These are phyloP conservation scores for Argentina silus DNA, from an alignment of 2,797 vertebrate species.

Conservation along the genomic window DNA sequence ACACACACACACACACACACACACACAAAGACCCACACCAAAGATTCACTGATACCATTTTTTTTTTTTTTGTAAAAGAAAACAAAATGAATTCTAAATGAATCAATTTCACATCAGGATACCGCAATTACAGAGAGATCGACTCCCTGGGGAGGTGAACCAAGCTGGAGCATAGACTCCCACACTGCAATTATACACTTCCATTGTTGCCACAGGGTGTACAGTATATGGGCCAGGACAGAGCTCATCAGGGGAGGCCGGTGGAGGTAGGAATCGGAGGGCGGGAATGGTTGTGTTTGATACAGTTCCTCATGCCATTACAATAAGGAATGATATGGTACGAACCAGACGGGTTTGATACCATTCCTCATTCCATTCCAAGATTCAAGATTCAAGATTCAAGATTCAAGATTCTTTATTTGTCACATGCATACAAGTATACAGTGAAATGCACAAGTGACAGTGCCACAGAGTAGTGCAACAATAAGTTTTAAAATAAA, in stretches of 20 bases:
- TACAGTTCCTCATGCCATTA: no score
- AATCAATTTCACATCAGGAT: slow-evolving; percentile 17
- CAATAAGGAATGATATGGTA: no score
- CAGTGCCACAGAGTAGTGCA: no score
- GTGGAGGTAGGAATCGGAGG: no score
- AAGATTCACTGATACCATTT: background rate
- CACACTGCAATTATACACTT: slow-evolving; percentile 48
- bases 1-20: background rate
- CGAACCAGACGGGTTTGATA: no score
- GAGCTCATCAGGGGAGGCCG: slow-evolving; percentile 11
- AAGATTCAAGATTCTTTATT: no score
- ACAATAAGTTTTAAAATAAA: no score
- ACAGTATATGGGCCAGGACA: slow-evolving; percentile 40
- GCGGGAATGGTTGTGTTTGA: no score
- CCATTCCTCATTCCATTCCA: no score
- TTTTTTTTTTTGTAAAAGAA: slow-evolving; percentile 7
- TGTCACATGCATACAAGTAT: no score
- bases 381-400: no score
- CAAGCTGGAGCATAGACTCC: slow-evolving; percentile 22
- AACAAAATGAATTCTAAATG: slow-evolving; percentile 24
- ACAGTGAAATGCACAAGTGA: no score
- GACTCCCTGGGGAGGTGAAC: slow-evolving; percentile 34
- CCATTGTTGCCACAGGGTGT: slow-evolving; percentile 40
- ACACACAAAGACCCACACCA: background rate
- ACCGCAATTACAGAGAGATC: slow-evolving; percentile 21